These are phyloP conservation scores for Thermophis baileyi DNA, from an alignment of 2,113 vertebrate genomes.

Conservation along the genomic window DNA sequence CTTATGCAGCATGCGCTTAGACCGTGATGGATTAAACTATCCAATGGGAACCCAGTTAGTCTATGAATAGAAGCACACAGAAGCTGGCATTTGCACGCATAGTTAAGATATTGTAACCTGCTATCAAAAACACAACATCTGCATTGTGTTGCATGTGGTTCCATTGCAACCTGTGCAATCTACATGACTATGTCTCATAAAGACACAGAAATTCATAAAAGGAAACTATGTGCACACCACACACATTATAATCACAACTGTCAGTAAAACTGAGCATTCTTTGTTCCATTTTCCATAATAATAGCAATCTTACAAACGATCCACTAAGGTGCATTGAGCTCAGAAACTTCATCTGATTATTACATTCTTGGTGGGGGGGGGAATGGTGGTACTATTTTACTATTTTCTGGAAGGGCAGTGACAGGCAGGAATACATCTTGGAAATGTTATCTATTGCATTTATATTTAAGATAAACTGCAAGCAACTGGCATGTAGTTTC, in stretches of 20 bases:
- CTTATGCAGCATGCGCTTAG: neutral
- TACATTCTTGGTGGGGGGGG: neutral
- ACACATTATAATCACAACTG: conserved; percentile 44
- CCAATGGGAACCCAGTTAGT: neutral
- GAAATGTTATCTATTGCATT: neutral
- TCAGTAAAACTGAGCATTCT: conserved; percentile 29
- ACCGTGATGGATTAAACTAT: neutral
- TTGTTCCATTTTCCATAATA: conserved; percentile 29
- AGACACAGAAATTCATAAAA: conserved; percentile 29
- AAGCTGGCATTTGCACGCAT: neutral
- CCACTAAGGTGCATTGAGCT: conserved; percentile 21
- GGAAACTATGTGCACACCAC: conserved; percentile 7
- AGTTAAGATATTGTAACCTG: neutral
- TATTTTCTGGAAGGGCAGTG: conserved; percentile 19
- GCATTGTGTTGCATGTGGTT: neutral
- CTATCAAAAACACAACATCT: conserved; percentile 6
- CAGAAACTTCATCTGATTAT: conserved; percentile 27
- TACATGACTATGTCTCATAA: neutral
- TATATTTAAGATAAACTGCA: neutral
- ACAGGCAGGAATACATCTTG: neutral
- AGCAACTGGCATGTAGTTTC: neutral
- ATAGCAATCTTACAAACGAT: conserved; percentile 26
- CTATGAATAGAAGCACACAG: neutral
- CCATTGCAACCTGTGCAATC: neutral
- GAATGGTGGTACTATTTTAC: neutral